Base-by-base conservation (phyloP, 2,113 vertebrate species). In the Strigops habroptila region DNA sequence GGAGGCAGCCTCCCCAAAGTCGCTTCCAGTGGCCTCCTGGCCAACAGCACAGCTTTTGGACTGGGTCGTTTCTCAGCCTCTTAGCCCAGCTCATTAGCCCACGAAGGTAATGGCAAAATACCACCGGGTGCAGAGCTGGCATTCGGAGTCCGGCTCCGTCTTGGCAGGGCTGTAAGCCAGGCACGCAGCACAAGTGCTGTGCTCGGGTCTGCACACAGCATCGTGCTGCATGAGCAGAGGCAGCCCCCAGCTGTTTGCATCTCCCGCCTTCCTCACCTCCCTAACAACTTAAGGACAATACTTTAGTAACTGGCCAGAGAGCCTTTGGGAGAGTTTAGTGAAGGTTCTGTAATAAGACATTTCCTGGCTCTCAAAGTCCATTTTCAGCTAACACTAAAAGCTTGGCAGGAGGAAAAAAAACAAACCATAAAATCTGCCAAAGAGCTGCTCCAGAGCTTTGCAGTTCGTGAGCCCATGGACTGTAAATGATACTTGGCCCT, bases 151-250 rank as follows among this genome's bases (percentile, higher is more conserved):
- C 21, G 43, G 14, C 33, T 69, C 2, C 0, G 0, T 41, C 27
- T 13, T 15, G 35, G 55, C 65, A 70, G 85, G 24, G 57, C 65
- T 37, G 7, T 6, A 6, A n/a, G 4, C 5, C 0, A 0, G 27
- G 37, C 3, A 37, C 1, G 0, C n/a, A 53, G 43, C 31, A 23
- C 9, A 9, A 0, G 22, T 14, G 0, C 39, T 13, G 17, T 1
- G 27, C 57, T 3, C 2, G 1, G 41, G 6, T 17, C 76, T 73
- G 68, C 5, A 0, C 59, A 1, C 22, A 39, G 82, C 46, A n/a
- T 11, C 57, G 24, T 9, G 1, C 43, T 60, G 59, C n/a, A 0
- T 0, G 19, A 35, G 71, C 80, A 49, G 33, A 12, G 30, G 9
- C 0, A 33, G 19, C 28, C 27, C 67, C 23, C 0, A 19, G 21